Percentiles rank a stretch among this genome's conserved stretches.
phyloP scores from a whole-genome alignment of 1,140 invertebrate genomes.

The Littorina saxatilis region DNA sequence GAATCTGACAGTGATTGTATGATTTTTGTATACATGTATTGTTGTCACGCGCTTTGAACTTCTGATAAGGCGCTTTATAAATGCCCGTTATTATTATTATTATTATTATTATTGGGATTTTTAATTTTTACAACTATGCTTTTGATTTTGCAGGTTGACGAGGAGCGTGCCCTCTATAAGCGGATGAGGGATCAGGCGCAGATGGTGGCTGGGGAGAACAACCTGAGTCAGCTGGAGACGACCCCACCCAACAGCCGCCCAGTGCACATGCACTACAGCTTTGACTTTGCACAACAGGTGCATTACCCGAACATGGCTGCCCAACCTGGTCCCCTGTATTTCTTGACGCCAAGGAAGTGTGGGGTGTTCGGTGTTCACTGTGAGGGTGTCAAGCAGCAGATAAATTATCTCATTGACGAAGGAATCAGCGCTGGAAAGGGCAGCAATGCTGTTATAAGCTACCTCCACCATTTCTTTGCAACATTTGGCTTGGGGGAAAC shows the following conservation, averaged over 20 bases:
- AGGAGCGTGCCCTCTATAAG: slow-evolving; percentile 46
- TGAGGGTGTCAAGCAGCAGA: neutral
- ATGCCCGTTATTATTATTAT: too few relatives aligned
- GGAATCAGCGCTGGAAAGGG: neutral
- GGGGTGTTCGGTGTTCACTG: neutral
- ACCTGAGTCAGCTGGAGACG: neutral
- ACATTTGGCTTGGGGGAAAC: neutral
- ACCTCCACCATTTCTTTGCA: neutral
- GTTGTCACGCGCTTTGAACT: too few relatives aligned
- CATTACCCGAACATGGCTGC: neutral
- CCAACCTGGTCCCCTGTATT: slow-evolving; percentile 12
- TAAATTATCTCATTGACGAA: slow-evolving; percentile 7
- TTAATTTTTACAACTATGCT: too few relatives aligned
- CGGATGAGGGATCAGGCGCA: slow-evolving; percentile 24
- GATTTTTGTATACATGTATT: too few relatives aligned
- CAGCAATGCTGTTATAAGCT: neutral
- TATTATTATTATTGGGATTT: too few relatives aligned
- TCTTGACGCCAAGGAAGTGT: neutral
- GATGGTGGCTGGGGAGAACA: neutral
- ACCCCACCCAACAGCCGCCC: neutral
- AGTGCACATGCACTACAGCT: slow-evolving; percentile 50
- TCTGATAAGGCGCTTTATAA: too few relatives aligned
- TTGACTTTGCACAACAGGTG: slow-evolving; percentile 42
- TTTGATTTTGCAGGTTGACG: too few relatives aligned
- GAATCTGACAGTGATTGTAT: too few relatives aligned